phyloP scores from a whole-genome alignment of 92 coral and sea anemone genomes.

The Porites cylindrica region DNA sequence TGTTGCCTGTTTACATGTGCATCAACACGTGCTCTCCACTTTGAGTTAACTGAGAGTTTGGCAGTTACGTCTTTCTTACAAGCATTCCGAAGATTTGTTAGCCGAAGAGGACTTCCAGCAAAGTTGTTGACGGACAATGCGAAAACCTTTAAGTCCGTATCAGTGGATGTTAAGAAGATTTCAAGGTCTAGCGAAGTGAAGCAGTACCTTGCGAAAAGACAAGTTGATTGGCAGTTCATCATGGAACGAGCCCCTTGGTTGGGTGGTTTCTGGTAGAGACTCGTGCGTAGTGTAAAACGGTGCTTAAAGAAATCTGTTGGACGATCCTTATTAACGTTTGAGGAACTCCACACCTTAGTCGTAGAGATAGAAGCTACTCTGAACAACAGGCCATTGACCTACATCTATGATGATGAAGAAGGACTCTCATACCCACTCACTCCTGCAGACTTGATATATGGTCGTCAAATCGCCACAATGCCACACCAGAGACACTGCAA shows the following conservation, averaged over 20 bases:
- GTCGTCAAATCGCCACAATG: too few species aligned
- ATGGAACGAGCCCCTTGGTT: not conserved
- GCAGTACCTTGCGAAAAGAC: not conserved
- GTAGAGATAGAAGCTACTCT: not conserved
- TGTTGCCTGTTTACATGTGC: slow-evolving; percentile 18
- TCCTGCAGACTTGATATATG: too few species aligned
- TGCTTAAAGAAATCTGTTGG: slow-evolving; percentile 4
- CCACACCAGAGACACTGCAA: too few species aligned
- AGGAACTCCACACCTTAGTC: not conserved
- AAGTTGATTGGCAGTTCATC: not conserved
- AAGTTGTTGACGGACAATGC: slow-evolving; percentile 4
- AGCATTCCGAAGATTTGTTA: slow-evolving; percentile 9
- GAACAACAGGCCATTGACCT: too few species aligned
- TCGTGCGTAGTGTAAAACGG: not conserved
- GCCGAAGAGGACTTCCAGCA: slow-evolving; percentile 10
- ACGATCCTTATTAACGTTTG: not conserved
- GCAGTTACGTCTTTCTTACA: not conserved
- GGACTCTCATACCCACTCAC: too few species aligned
- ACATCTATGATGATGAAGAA: too few species aligned
- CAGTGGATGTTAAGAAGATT: not conserved
- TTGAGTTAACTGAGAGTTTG: not conserved
- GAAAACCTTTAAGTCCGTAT: slow-evolving; percentile 6
- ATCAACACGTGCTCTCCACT: slow-evolving; percentile 1
- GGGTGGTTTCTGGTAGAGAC: slow-evolving; percentile 16
- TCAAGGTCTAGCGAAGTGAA: not conserved